These are phyloP conservation scores for Poeciliopsis paucimaculata DNA, from an alignment of 2,797 vertebrate species.

Conservation along the genomic window DNA sequence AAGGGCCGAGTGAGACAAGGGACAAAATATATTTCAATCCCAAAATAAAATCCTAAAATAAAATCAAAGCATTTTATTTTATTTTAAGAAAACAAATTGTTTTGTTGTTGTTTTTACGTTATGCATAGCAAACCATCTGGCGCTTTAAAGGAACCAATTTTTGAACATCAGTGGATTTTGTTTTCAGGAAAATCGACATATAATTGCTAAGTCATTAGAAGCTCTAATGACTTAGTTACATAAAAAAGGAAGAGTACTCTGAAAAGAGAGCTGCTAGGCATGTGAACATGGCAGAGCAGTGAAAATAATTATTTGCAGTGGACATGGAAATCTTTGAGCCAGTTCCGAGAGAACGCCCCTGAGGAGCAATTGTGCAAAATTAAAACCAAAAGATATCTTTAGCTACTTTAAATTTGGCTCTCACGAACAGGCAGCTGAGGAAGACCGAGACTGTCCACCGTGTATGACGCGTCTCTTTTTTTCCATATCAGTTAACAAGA, in stretches of 20 bases:
- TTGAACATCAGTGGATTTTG: neutral
- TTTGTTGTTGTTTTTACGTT: neutral
- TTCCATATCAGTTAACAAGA: constrained; percentile 24
- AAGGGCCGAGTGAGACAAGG: neutral
- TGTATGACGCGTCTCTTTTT: constrained; percentile 25
- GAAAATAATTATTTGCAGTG: constrained; percentile 21
- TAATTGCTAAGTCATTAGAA: constrained; percentile 6
- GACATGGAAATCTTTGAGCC: constrained; percentile 28
- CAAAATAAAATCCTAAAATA: too few species aligned
- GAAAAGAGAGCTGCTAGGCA: constrained; percentile 21
- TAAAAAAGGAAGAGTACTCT: neutral
- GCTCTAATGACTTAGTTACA: neutral
- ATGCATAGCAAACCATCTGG: neutral
- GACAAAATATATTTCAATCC: neutral
- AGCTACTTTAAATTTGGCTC: constrained; percentile 26
- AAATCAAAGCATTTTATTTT: neutral
- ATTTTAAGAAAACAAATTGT: neutral
- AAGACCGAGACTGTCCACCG: constrained; percentile 8
- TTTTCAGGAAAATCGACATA: neutral
- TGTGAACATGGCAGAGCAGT: constrained; percentile 9
- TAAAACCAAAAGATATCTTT: constrained; percentile 19
- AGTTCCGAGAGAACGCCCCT: constrained; percentile 31
- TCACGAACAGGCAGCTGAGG: constrained; percentile 32
- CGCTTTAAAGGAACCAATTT: neutral
- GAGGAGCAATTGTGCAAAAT: constrained; percentile 29